Conservation (phyloP, 1,140 invertebrate species). For the Trachymyrmex cornetzi region DNA sequence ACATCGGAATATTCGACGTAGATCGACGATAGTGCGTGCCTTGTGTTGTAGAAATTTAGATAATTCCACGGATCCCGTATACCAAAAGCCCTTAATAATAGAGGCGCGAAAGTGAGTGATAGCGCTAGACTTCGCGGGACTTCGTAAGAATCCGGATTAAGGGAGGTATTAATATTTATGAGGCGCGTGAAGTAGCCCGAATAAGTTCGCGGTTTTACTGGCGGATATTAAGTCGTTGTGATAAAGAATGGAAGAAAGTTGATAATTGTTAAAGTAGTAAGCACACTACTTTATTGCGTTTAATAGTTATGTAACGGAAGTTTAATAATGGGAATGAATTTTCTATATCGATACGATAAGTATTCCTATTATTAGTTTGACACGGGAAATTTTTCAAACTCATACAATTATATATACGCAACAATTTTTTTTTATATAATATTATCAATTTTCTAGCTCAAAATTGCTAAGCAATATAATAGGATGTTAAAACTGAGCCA, state of each 20-base stretch:
- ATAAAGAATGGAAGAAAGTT: slow-evolving; percentile 37
- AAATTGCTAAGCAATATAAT: too few relatives aligned
- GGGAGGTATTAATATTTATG: slow-evolving; percentile 59
- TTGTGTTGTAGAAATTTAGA: slow-evolving; percentile 49
- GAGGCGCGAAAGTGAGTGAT: slow-evolving; percentile 32
- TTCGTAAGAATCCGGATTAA: slow-evolving; percentile 61
- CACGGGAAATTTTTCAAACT: neutral
- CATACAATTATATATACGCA: neutral
- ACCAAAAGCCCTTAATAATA: slow-evolving; percentile 45
- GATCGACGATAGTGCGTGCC: slow-evolving; percentile 23
- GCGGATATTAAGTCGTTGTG: slow-evolving; percentile 5
- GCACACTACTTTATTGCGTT: neutral
- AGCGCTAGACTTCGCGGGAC: slow-evolving; percentile 21
- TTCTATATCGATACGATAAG: neutral
- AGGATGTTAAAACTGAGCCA: too few relatives aligned
- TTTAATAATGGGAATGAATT: neutral
- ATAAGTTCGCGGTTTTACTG: slow-evolving; percentile 41
- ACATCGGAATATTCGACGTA: slow-evolving; percentile 40
- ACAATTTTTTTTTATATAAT: neutral
- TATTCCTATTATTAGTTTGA: neutral
- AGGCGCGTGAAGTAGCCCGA: slow-evolving; percentile 47
- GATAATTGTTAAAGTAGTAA: slow-evolving; percentile 34
- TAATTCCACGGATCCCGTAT: slow-evolving; percentile 42
- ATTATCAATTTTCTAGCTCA: too few relatives aligned
- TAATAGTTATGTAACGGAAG: neutral